phyloP scores from a whole-genome alignment of 2,888 invertebrate species.

The Eupithecia exiguata region DNA sequence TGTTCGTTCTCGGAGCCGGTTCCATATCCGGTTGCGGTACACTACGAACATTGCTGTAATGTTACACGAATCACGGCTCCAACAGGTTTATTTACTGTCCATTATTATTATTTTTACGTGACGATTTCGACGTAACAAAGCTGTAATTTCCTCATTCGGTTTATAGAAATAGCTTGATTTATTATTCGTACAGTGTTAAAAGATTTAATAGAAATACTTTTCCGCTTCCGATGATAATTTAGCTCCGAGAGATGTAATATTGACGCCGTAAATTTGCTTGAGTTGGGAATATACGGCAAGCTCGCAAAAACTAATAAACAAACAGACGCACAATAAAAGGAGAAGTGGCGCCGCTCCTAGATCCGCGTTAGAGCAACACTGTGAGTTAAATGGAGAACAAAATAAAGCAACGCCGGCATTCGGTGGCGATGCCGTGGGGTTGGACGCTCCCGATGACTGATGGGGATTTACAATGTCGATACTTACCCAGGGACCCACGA shows the following conservation, averaged over 20 bases:
- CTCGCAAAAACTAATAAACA: conserved; percentile 13
- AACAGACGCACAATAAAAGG: conserved; percentile 10
- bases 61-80: conserved; percentile 48
- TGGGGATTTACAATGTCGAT: not conserved
- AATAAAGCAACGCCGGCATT: conserved; percentile 18
- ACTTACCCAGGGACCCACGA: not conserved
- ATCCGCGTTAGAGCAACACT: conserved; percentile 20
- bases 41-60: conserved; percentile 40
- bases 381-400: conserved; percentile 30
- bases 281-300: not conserved
- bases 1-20: conserved; percentile 3
- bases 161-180: not conserved
- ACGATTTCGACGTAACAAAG: conserved; percentile 9
- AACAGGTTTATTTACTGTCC: conserved; percentile 6
- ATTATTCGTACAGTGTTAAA: not conserved
- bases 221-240: not conserved
- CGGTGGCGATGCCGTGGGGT: not conserved
- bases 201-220: not conserved
- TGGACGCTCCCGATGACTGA: conserved; percentile 13
- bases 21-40: conserved; percentile 1
- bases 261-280: not conserved
- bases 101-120: conserved; percentile 14
- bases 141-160: not conserved
- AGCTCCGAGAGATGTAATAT: not conserved
- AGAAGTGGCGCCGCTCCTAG: conserved; percentile 20